Conservation (phyloP, 2,888 invertebrate species). For the Acanthosepion pharaonis region DNA sequence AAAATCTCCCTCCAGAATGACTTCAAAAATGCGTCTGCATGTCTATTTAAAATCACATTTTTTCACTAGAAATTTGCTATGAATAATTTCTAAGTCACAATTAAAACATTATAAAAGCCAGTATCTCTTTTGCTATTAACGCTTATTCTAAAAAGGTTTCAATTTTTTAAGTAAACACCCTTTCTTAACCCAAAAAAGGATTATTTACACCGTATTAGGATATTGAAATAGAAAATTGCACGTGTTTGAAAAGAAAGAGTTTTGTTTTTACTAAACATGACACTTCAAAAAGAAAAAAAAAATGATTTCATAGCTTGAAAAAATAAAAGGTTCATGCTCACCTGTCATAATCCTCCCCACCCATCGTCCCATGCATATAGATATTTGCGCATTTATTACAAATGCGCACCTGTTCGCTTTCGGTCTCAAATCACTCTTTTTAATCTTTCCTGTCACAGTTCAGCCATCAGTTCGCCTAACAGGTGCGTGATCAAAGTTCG, state of each 20-base stretch:
- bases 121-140: too few relatives aligned
- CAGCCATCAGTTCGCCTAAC: slow-evolving; percentile 14
- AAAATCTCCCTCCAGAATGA: too few relatives aligned
- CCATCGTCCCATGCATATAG: not conserved
- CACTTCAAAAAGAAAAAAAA: not conserved
- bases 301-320: not conserved
- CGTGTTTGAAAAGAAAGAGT: too few relatives aligned
- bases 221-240: not conserved
- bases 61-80: too few relatives aligned
- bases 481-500: slow-evolving; percentile 33
- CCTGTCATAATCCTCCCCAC: not conserved
- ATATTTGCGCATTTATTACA: not conserved
- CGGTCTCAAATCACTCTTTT: not conserved
- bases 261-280: not conserved
- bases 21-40: too few relatives aligned
- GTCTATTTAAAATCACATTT: too few relatives aligned
- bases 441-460: not conserved
- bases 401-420: slow-evolving; percentile 16
- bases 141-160: too few relatives aligned
- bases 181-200: too few relatives aligned
- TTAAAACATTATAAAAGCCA: too few relatives aligned
- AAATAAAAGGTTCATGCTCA: not conserved
- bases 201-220: too few relatives aligned
- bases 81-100: too few relatives aligned
- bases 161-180: too few relatives aligned